Base-by-base conservation (phyloP, 2,797 vertebrate genomes). In the Lerista edwardsae region DNA sequence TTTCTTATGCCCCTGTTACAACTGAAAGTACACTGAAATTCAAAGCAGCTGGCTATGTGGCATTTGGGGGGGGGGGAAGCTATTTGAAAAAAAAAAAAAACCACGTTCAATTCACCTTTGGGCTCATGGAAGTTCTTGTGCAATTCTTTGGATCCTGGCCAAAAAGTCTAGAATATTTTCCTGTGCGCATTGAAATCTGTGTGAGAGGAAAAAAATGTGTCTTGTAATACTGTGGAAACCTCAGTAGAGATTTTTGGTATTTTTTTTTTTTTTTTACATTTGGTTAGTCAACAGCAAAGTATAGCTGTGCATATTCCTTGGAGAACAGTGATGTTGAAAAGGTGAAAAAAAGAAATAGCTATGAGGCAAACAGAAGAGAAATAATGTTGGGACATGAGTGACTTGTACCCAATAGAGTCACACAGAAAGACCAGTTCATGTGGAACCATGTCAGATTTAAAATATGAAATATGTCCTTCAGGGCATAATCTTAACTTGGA, bases 201-300 rank as follows among this genome's bases (percentile, higher is more conserved):
- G 12, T 27, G 51, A 78, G 55, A 80, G 31, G n/a, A n/a, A n/a
- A 72, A 87, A 47, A 31, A 44, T 41, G 71, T 78, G 36, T 73
- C 41, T 44, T 11, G 31, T n/a, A 80, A 71, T 57, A 25, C 36
- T 80, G 51, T 69, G 39, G 29, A 80, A 55, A 29, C 25, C 47
- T 27, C 17, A n/a, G 8, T 31, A 47, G 47, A 47, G 47, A 7
- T 11, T 47, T 47, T 11, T 47, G 47, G 10, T 47, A 47, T 47
- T 47, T 11, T 47, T 47, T 11, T 47, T 6, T 2, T 47, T 8
- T 47, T 47, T 47, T 47, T 47, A 11, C 47, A 47, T 47, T 47
- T 47, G 47, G 47, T 47, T 47, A 47, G 47, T 47, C 9, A 47
- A 47, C 44, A 21, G 29, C 4, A 51, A 74, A 74, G 59, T 61